Conservation (phyloP, 2,113 vertebrate species). For the Anarrhichthys ocellatus region DNA sequence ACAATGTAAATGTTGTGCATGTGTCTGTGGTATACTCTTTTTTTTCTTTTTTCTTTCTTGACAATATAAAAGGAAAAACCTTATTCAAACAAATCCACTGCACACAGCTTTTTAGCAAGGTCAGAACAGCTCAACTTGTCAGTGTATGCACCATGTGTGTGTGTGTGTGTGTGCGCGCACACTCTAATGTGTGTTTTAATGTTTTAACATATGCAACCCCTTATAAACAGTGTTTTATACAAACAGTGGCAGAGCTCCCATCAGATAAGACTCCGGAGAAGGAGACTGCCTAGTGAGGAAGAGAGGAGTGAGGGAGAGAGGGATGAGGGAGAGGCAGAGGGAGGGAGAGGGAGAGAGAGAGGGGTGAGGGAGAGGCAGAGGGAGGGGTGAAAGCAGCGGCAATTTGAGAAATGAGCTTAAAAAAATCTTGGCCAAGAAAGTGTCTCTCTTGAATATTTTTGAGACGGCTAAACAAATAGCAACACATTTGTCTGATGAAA, state of each 20-base stretch:
- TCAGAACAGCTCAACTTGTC: slow-evolving; percentile 57
- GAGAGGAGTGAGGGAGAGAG: slow-evolving; percentile 40
- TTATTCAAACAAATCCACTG: slow-evolving; percentile 70
- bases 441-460: slow-evolving; percentile 40
- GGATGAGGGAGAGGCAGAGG: slow-evolving; percentile 26
- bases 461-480: slow-evolving; percentile 47
- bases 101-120: slow-evolving; percentile 61
- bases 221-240: slow-evolving; percentile 85
- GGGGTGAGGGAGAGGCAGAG: slow-evolving; percentile 23
- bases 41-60: slow-evolving; percentile 8
- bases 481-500: slow-evolving; percentile 34
- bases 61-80: slow-evolving; percentile 56
- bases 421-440: slow-evolving; percentile 37
- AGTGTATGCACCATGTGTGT: slow-evolving; percentile 44
- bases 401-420: slow-evolving; percentile 62
- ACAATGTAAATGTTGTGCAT: slow-evolving; percentile 18
- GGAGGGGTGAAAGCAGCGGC: slow-evolving; percentile 58
- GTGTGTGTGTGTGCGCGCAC: slow-evolving; percentile 46
- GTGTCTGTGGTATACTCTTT: background rate
- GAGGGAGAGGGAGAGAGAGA: slow-evolving; percentile 40
- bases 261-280: slow-evolving; percentile 83
- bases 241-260: slow-evolving; percentile 84
- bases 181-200: slow-evolving; percentile 76
- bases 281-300: slow-evolving; percentile 66
- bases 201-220: slow-evolving; percentile 84